A percentile compares a stretch with the other conserved stretches of the same genome.
phyloP scores from a whole-genome alignment of 2,888 invertebrate species.

The Nephrotoma appendiculata region DNA sequence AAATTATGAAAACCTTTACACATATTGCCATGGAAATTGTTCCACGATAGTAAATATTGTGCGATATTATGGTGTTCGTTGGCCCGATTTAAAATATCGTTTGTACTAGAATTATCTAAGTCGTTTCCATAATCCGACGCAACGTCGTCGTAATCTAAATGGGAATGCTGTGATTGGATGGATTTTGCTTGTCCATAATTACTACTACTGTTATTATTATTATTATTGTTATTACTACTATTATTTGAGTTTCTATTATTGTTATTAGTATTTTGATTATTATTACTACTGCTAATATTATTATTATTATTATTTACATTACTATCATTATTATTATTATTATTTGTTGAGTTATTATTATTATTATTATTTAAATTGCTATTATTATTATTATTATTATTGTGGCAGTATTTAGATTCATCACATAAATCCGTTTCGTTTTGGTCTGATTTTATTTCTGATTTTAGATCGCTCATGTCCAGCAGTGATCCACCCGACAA shows the following conservation, averaged over 20 bases:
- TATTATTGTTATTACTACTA: not conserved
- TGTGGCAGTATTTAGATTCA: conserved; percentile 6
- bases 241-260: conserved; percentile 6
- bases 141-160: not conserved
- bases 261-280: conserved; percentile 2
- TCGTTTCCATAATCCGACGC: not conserved
- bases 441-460: conserved; percentile 12
- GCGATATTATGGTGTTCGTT: conserved; percentile 31
- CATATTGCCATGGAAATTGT: conserved; percentile 60
- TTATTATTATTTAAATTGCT: conserved; percentile 4
- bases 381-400: conserved; percentile 6
- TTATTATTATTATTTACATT: conserved; percentile 3
- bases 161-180: not conserved
- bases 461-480: conserved; percentile 30
- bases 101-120: not conserved
- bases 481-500: conserved; percentile 20
- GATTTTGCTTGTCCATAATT: not conserved
- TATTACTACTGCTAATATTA: conserved; percentile 2
- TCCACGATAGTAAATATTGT: conserved; percentile 48
- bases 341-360: conserved; percentile 5
- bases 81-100: not conserved
- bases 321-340: conserved; percentile 7
- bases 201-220: not conserved
- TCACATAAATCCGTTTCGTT: conserved; percentile 7
- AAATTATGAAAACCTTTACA: conserved; percentile 55